Base-by-base conservation (phyloP, 2,113 vertebrate species). In the Isurus oxyrinchus region DNA sequence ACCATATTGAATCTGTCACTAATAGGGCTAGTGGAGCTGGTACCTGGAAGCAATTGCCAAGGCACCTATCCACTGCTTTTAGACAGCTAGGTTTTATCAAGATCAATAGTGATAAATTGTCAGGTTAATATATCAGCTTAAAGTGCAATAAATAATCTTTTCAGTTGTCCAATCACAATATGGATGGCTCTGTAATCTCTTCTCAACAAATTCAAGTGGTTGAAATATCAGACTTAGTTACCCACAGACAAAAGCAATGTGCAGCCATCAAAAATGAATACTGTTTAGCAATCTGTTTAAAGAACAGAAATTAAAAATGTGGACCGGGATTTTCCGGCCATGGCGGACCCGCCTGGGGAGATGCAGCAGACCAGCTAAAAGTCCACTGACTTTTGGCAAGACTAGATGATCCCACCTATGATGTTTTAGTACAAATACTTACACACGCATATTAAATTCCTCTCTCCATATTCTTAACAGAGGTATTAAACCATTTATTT, bases 71-170 rank as follows among this genome's bases (percentile, higher is more conserved):
- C 16, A 21, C 57, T 94, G 31, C 25, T 53, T 69, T 72, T 25
- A 72, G 66, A 16, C 44, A 95, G 63, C 63, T 19, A 19, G 67
- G 40, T 49, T 69, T 49, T 53, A 69, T 76, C 44, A 25, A 95
- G 94, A 95, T 95, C 67, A 55, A 95, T 95, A 95, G 31, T 72
- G 44, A 94, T 40, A 44, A 19, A 95, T 31, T 55, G 94, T 5
- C 67, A 76, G 27, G 35, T 76, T 55, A 53, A 95, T 35, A 44
- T 72, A 94, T 40, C n/a, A 95, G 31, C 61, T 67, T 69, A 23
- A 67, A 27, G 40, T 44, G 23, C 40, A 95, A 67, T 69, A 66
- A 44, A 95, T 95, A 66, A 66, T 69, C 11, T 76, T 19, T 95
- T 95, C 44, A 93, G 44, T 69, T 69, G 94, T 69, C 23, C 10